Evolutionary conservation across 2,888 invertebrate genomes (phyloP), one percentile per base, ranked within the genome.

Genomic region (Clivina fossor): DNA sequence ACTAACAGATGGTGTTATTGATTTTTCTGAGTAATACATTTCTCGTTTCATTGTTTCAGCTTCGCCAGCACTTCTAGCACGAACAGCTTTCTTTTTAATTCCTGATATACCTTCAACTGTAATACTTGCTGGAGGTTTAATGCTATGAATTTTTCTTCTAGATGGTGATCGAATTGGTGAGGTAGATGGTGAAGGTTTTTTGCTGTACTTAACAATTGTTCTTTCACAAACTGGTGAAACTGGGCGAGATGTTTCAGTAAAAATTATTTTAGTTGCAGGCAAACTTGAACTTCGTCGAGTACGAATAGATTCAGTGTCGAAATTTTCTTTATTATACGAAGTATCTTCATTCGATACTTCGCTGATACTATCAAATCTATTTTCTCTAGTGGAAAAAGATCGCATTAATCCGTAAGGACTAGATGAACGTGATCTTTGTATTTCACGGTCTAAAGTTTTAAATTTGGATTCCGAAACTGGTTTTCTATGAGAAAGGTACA

Each of bases 391-490:
- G 4, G 66, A 64, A 1, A 68, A 62, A 1, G 68, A 66, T 15
- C 28, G 22, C 20, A 19, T 19, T n/a, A 30, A 32, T 24, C 24
- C 26, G 3, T 20, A 35, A 33, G 85, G 82, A 64, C 81, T 84
- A 11, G 78, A 76, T 19, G 78, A 75, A 61, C 70, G 56, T 74
- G 81, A 67, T 76, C 83, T 56, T 68, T 69, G 58, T 77, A 63
- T 56, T 44, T 64, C 63, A n/a, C 64, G 77, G 64, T 88, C 88
- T 75, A 83, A 78, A 63, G 80, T 78, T 64, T 80, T 80, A 69
- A 89, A 88, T 64, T 84, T 83, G 1, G 88, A 88, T 61, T 85
- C 80, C 1, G 83, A 81, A 0, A 88, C 87, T 3, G 88, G 86
- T 65, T 81, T 83, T 60, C 85, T 83, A 63, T 85, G 79, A 35